Percentiles rank a stretch among this genome's conserved stretches.
These are phyloP conservation scores for Stratiolaelaps scimitus DNA, from an alignment of 1,140 invertebrate species.

Conservation along the genomic window DNA sequence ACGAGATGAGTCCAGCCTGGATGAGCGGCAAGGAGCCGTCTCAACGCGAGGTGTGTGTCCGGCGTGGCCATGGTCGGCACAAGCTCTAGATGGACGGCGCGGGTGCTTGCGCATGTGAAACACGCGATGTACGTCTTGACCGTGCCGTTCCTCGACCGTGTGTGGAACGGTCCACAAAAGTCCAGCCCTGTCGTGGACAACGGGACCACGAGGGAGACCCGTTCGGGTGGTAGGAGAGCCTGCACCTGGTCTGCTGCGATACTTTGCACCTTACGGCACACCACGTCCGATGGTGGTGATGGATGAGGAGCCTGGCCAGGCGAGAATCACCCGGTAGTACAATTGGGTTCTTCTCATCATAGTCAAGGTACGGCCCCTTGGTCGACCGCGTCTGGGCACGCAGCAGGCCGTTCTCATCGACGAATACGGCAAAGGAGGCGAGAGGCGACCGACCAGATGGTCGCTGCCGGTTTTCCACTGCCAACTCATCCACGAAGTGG, in stretches of 20 bases:
- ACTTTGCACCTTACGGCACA: not conserved
- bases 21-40: not conserved
- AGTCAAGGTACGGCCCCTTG: not conserved
- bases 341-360: not conserved
- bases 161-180: conserved; percentile 5
- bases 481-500: conserved; percentile 4
- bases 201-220: not conserved
- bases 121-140: not conserved
- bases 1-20: not conserved
- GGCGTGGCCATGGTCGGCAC: not conserved
- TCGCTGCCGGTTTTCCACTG: not conserved
- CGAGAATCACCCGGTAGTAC: not conserved
- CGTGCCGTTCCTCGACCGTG: not conserved
- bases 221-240: not conserved
- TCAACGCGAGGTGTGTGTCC: not conserved
- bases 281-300: not conserved
- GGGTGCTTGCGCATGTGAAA: not conserved
- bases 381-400: not conserved
- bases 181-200: not conserved
- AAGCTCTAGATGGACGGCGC: not conserved
- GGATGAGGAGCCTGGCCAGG: not conserved
- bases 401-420: not conserved
- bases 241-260: not conserved
- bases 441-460: not conserved
- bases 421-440: not conserved